These are phyloP conservation scores for Orgyia antiqua DNA, from an alignment of 2,888 invertebrate species.

Conservation along the genomic window DNA sequence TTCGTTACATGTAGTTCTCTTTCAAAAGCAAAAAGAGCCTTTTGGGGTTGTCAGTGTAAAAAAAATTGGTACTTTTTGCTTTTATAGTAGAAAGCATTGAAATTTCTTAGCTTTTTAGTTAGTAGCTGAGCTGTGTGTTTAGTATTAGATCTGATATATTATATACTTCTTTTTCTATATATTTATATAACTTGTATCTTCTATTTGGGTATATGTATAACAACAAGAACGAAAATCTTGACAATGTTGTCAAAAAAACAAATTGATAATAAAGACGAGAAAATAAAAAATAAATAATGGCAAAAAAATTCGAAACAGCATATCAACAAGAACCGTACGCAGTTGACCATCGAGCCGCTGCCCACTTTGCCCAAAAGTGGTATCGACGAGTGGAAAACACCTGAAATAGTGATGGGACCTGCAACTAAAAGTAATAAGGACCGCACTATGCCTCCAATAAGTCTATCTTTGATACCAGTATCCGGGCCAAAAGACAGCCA, in stretches of 20 bases:
- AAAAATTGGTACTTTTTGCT: constrained; percentile 55
- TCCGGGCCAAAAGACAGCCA: constrained; percentile 47
- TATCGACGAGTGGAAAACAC: constrained; percentile 56
- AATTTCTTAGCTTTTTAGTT: constrained; percentile 58
- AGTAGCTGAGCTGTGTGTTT: constrained; percentile 63
- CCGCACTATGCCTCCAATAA: constrained; percentile 66
- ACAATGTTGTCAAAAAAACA: constrained; percentile 74
- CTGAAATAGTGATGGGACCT: constrained; percentile 55
- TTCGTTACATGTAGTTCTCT: constrained; percentile 37
- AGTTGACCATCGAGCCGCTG: constrained; percentile 69
- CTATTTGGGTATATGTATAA: constrained; percentile 32
- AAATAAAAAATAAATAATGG: constrained; percentile 36
- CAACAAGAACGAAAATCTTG: constrained; percentile 29
- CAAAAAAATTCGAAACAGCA: constrained; percentile 62
- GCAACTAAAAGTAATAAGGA: constrained; percentile 50
- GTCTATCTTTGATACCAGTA: constrained; percentile 67
- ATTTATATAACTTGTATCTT: constrained; percentile 39
- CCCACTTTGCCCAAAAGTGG: constrained; percentile 43
- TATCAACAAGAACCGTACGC: constrained; percentile 73
- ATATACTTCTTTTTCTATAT: constrained; percentile 38
- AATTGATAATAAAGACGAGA: constrained; percentile 68
- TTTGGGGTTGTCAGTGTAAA: constrained; percentile 28
- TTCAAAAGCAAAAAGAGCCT: constrained; percentile 59
- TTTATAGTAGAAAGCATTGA: constrained; percentile 58
- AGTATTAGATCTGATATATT: constrained; percentile 30